These are phyloP conservation scores for Chionodraco myersi DNA, from an alignment of 2,113 vertebrate genomes.

Conservation along the genomic window DNA sequence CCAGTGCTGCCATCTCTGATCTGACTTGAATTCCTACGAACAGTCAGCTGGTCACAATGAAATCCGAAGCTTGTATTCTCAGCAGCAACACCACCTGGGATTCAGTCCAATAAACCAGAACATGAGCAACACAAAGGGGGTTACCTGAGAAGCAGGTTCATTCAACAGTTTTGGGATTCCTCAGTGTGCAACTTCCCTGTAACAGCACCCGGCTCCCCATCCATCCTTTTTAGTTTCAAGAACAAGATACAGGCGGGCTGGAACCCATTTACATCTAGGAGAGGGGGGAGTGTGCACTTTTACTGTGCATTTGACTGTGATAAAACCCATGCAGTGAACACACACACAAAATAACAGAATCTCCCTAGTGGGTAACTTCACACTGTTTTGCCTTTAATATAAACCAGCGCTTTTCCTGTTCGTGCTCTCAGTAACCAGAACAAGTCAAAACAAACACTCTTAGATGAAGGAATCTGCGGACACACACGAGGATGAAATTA, in stretches of 20 bases:
- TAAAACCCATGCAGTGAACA: conserved; percentile 33
- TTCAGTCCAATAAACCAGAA: conserved; percentile 17
- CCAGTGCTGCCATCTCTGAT: neutral
- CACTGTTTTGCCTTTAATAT: conserved; percentile 16
- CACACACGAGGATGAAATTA: neutral
- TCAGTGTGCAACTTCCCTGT: conserved; percentile 24
- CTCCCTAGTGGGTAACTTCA: conserved; percentile 54
- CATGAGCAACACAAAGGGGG: neutral
- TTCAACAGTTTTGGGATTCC: conserved; percentile 24
- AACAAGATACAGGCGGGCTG: conserved; percentile 40
- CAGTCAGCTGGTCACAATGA: conserved; percentile 16
- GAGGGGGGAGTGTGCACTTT: conserved; percentile 22
- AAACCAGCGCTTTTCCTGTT: conserved; percentile 31
- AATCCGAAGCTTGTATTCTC: conserved; percentile 27
- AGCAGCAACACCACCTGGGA: conserved; percentile 25
- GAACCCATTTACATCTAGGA: conserved; percentile 27
- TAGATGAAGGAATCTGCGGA: neutral
- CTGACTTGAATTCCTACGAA: conserved; percentile 10
- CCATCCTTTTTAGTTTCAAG: conserved; percentile 28
- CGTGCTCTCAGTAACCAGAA: neutral
- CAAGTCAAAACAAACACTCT: neutral
- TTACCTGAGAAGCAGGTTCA: conserved; percentile 42
- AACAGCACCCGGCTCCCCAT: conserved; percentile 3
- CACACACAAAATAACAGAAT: conserved; percentile 17
- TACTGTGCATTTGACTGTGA: conserved; percentile 41